These are phyloP conservation scores for Agrilus planipennis DNA, from an alignment of 1,140 invertebrate species.

Conservation along the genomic window DNA sequence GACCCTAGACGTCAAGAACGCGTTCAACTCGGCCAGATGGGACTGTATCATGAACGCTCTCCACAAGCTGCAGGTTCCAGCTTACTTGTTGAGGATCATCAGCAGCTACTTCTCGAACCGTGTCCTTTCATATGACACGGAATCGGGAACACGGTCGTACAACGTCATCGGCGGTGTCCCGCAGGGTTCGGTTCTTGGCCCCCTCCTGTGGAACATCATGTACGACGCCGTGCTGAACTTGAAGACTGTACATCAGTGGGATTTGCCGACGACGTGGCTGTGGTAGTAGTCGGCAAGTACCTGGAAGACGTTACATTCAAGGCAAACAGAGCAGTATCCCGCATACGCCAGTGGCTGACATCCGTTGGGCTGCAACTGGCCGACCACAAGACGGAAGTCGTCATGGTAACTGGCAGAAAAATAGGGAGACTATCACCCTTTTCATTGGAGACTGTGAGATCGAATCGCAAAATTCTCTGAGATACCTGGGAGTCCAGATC, in stretches of 20 bases:
- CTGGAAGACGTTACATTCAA: not conserved
- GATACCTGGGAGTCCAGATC: constrained; percentile 1
- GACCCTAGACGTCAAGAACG: constrained; percentile 15
- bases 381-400: not conserved
- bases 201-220: constrained; percentile 24
- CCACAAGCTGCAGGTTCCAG: constrained; percentile 1
- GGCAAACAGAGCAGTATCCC: not conserved
- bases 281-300: constrained; percentile 9
- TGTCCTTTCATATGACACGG: constrained; percentile 9
- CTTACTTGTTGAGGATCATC: constrained; percentile 11
- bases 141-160: not conserved
- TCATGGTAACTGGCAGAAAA: not conserved
- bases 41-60: constrained; percentile 7
- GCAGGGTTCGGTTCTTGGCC: constrained; percentile 26
- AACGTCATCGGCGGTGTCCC: constrained; percentile 14
- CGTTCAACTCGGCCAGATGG: constrained; percentile 15
- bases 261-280: constrained; percentile 26
- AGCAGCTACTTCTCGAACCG: constrained; percentile 13
- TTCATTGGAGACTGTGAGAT: not conserved
- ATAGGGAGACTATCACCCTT: not conserved
- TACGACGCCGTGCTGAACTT: constrained; percentile 24
- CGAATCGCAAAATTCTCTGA: not conserved
- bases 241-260: constrained; percentile 11
- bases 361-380: constrained; percentile 1
- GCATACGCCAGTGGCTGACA: not conserved